Percentiles rank a stretch among this genome's conserved stretches.
Conservation (phyloP, 37 sponge, comb jelly and placozoan genomes). For the Crambe crambe region DNA sequence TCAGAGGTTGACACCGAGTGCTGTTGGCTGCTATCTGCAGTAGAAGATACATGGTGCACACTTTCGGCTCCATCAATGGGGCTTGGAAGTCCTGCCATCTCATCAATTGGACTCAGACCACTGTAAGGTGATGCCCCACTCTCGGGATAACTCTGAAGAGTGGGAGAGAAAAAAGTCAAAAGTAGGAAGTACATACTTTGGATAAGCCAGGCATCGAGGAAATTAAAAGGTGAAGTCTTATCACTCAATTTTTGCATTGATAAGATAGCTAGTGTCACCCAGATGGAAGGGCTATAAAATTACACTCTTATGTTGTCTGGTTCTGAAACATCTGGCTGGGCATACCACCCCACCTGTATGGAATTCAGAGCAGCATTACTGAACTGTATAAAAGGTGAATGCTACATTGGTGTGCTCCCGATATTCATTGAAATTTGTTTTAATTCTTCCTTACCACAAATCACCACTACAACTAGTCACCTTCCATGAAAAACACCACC, state of each 20-base stretch:
- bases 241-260: too few relatives aligned
- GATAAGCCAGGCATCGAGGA: too few relatives aligned
- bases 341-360: not conserved
- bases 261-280: too few relatives aligned
- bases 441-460: not conserved
- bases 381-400: not conserved
- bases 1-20: not conserved
- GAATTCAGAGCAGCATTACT: not conserved
- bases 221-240: too few relatives aligned
- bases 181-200: too few relatives aligned
- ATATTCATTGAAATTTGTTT: constrained; percentile 11
- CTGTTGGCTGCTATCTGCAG: constrained; percentile 8
- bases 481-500: not conserved
- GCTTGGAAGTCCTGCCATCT: not conserved
- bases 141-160: constrained; percentile 23
- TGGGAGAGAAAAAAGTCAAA: too few relatives aligned
- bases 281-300: not conserved
- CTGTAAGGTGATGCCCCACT: constrained; percentile 32
- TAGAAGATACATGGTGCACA: constrained; percentile 29
- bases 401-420: not conserved
- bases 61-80: constrained; percentile 9
- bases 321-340: not conserved
- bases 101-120: constrained; percentile 32
- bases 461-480: not conserved
- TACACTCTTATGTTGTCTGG: not conserved